Evolutionary conservation across 2,797 vertebrate species (phyloP).

Genomic region (Potorous gilbertii): DNA sequence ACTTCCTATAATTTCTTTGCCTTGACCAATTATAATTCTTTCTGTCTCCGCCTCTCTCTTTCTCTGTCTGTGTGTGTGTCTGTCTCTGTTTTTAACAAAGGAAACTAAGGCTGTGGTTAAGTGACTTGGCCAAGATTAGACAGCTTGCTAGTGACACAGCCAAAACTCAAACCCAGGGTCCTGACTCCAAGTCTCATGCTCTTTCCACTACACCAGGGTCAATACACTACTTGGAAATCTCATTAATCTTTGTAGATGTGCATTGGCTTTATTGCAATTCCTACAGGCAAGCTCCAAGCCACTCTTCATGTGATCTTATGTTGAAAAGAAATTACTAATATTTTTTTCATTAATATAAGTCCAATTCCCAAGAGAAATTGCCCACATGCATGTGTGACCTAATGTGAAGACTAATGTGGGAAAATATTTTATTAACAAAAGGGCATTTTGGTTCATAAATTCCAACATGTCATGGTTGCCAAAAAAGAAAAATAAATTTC

Average conservation of each 20-base stretch:
- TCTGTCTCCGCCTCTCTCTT: not conserved
- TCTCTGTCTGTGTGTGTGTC: not conserved
- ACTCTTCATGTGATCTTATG: slow-evolving; percentile 43
- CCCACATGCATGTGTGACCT: not conserved
- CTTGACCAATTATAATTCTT: not conserved
- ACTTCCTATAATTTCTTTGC: not conserved
- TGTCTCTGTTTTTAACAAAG: not conserved
- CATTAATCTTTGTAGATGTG: not conserved
- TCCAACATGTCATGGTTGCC: slow-evolving; percentile 17
- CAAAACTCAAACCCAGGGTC: not conserved
- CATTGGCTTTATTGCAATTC: slow-evolving; percentile 20
- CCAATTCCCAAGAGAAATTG: slow-evolving; percentile 12
- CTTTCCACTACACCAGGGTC: not conserved
- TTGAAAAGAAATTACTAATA: not conserved
- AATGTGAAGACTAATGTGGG: not conserved
- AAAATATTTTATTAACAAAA: slow-evolving; percentile 27
- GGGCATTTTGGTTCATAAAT: not conserved
- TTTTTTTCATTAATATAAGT: slow-evolving; percentile 23
- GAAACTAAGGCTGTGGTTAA: not conserved
- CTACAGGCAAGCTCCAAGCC: not conserved
- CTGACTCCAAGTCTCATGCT: not conserved
- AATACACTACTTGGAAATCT: not conserved
- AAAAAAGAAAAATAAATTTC: slow-evolving; percentile 16
- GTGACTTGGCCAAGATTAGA: not conserved
- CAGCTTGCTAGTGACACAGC: not conserved